Evolutionary conservation across 2,888 invertebrate species (phyloP), one percentile per base, ranked within the genome.

Genomic region (Caenorhabditis sp.): DNA sequence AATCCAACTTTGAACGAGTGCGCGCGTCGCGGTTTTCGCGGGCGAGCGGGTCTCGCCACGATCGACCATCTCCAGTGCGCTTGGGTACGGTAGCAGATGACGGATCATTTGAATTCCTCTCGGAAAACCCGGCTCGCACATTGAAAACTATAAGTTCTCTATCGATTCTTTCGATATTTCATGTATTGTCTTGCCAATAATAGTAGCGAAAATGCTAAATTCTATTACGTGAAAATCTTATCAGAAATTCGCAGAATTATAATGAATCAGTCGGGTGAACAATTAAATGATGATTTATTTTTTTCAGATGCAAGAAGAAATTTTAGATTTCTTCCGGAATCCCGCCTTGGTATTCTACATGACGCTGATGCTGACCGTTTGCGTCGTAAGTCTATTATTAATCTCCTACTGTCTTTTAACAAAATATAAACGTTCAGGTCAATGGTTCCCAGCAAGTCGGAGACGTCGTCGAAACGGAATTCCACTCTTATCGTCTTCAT

Each of bases 401-500:
- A n/a, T 45, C 30, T n/a, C 26, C 37, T 11, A 8, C 11, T 13
- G 2, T 17, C 20, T 13, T 17, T 26, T 20, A n/a, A n/a, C n/a
- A n/a, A n/a, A n/a, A n/a, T n/a, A n/a, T n/a, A n/a, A n/a, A n/a
- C n/a, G 59, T 63, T 27, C 32, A 81, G 81, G 81, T 74, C 5
- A 70, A 62, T 52, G 74, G 83, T 9, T 70, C 81, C 13, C 66
- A 78, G 13, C 78, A 81, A 58, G 53, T 82, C 27, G 80, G 83
- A 20, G 83, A 84, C 35, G 80, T 74, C 9, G 83, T 83, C 2
- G 82, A 82, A 37, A 72, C 80, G 6, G 83, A 83, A 37, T 84
- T 89, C 58, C 78, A 78, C 22, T 89, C 86, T 6, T 88, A 83
- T 70, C 86, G 89, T 24, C 81, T 89, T 24, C 83, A 85, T 37